These are phyloP conservation scores for Ophthalmotilapia sp. DNA, from an alignment of 2,113 vertebrate genomes.

Conservation along the genomic window DNA sequence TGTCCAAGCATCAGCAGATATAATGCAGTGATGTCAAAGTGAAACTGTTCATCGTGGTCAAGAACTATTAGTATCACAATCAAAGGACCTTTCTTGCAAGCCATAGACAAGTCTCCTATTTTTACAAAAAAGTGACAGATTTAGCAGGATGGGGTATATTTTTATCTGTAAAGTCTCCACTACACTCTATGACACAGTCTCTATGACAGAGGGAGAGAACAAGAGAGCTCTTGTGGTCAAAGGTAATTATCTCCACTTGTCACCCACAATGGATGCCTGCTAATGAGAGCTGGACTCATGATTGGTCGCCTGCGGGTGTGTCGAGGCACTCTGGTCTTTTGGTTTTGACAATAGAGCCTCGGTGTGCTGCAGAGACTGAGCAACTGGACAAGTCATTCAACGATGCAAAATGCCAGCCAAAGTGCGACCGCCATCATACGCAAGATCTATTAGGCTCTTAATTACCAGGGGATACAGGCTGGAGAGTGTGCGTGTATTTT, in stretches of 20 bases:
- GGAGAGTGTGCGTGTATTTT: neutral
- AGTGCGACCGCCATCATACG: conserved; percentile 75
- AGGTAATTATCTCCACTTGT: conserved; percentile 91
- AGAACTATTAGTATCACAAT: neutral
- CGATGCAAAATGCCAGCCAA: conserved; percentile 91
- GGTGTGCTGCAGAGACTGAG: conserved; percentile 81
- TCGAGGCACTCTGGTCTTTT: conserved; percentile 83
- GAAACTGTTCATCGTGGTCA: neutral
- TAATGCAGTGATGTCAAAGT: neutral
- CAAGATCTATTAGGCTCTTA: conserved; percentile 84
- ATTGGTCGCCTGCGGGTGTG: conserved; percentile 83
- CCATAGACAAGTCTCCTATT: neutral
- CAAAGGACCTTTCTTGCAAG: neutral
- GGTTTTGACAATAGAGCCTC: conserved; percentile 87
- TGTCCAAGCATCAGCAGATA: neutral
- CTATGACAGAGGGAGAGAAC: conserved; percentile 22
- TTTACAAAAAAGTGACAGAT: neutral
- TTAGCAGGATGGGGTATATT: neutral
- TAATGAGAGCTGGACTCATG: conserved; percentile 86
- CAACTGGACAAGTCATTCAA: conserved; percentile 92
- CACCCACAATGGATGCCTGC: conserved; percentile 83
- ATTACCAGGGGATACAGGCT: conserved; percentile 78
- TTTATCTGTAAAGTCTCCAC: conserved; percentile 1
- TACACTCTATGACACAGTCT: neutral
- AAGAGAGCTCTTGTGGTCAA: conserved; percentile 81